These are phyloP conservation scores for Heliothis peltigera DNA, from an alignment of 2,888 invertebrate species.

Conservation along the genomic window DNA sequence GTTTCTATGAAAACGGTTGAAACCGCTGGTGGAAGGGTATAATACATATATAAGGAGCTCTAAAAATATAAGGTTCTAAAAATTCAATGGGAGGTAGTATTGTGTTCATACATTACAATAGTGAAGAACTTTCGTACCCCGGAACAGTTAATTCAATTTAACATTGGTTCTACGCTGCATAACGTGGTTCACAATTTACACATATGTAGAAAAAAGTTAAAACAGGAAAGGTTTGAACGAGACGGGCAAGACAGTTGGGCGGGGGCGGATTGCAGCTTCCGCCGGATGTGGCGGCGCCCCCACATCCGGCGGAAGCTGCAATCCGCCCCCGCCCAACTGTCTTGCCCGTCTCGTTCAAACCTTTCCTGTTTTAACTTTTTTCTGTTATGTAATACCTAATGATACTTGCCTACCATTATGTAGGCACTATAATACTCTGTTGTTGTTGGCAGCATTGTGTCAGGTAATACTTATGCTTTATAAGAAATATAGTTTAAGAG, in stretches of 20 bases:
- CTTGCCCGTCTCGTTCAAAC: slow-evolving; percentile 65
- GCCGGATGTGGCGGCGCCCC: slow-evolving; percentile 81
- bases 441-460: background rate
- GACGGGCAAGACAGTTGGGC: slow-evolving; percentile 72
- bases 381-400: slow-evolving; percentile 54
- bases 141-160: too few species aligned
- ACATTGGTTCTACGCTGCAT: too few species aligned
- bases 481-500: too few species aligned
- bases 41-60: too few species aligned
- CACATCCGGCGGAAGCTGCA: slow-evolving; percentile 76
- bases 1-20: too few species aligned
- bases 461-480: background rate
- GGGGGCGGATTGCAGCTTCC: slow-evolving; percentile 76
- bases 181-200: too few species aligned
- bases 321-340: slow-evolving; percentile 70
- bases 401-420: slow-evolving; percentile 18
- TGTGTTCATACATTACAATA: too few species aligned
- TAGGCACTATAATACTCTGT: too few species aligned
- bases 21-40: too few species aligned
- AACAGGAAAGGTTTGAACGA: slow-evolving; percentile 60
- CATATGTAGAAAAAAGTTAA: slow-evolving; percentile 58
- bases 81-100: too few species aligned
- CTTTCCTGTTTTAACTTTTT: slow-evolving; percentile 60
- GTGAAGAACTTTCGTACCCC: too few species aligned
- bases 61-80: too few species aligned